Percentiles rank a stretch among this genome's conserved stretches.
These are phyloP conservation scores for Ephestia elutella DNA, from an alignment of 1,140 invertebrate genomes.

Conservation along the genomic window DNA sequence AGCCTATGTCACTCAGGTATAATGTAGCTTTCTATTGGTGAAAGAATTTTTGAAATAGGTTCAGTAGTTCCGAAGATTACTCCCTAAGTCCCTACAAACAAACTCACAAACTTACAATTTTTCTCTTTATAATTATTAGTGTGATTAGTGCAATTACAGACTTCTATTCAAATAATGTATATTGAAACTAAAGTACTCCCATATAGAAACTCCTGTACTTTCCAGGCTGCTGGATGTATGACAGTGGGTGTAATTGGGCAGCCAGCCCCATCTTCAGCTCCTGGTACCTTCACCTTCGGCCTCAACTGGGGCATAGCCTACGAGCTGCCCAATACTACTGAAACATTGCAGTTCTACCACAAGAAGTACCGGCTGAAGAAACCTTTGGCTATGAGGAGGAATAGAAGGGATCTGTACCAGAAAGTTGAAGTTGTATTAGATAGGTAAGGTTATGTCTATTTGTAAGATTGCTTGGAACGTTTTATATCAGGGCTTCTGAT, in stretches of 20 bases:
- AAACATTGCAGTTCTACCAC: constrained; percentile 66
- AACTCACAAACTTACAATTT: too few species aligned
- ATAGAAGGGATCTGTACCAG: constrained; percentile 77
- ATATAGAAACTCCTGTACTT: constrained; percentile 4
- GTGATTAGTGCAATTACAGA: too few species aligned
- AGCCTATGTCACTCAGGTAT: too few species aligned
- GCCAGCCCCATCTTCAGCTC: constrained; percentile 51
- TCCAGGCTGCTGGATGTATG: constrained; percentile 76
- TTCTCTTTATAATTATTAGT: too few species aligned
- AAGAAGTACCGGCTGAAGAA: constrained; percentile 39
- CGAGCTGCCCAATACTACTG: constrained; percentile 81
- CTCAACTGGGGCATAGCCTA: constrained; percentile 86
- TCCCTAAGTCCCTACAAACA: too few species aligned
- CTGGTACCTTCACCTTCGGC: constrained; percentile 78
- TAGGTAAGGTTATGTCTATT: constrained; percentile 78
- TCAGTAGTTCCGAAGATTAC: too few species aligned
- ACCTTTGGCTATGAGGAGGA: constrained; percentile 70
- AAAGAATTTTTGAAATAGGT: too few species aligned
- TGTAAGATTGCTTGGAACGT: too few species aligned
- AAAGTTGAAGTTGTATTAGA: constrained; percentile 81
- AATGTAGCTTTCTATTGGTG: too few species aligned
- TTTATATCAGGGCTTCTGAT: too few species aligned
- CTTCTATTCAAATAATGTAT: too few species aligned
- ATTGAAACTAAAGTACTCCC: background rate
- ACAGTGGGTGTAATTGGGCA: constrained; percentile 76